Evolutionary conservation across 92 coral and sea anemone genomes (phyloP), one percentile per base, ranked within the genome.

Genomic region (Umimayanthus kanabou): DNA sequence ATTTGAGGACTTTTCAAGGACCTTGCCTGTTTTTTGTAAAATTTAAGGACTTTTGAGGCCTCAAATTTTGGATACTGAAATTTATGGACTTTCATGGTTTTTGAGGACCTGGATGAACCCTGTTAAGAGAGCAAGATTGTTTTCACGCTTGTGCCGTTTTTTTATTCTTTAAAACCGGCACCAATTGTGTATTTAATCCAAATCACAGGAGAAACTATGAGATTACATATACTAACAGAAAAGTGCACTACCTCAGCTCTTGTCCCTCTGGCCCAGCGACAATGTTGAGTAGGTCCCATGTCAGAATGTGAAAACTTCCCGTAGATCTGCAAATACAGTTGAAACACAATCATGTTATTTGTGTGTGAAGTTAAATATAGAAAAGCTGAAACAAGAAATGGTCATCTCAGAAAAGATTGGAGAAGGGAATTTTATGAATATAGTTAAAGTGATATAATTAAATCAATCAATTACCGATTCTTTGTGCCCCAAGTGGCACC

Each of bases 181-280:
- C 58, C 37, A 0, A 33, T 53, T 3, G 20, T 53, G 58, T 9
- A 13, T 11, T 53, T 13, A 53, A 13, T 53, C 58, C 11, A 53
- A 53, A 53, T 53, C 58, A 53, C 58, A 53, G 18, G 3, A 47
- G 50, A 47, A 47, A 7, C 50, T 47, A 47, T 47, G 50, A 9
- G 50, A 8, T 47, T 47, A 47, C 50, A 47, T 47, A 9, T 8
- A 47, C 50, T 47, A 53, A 53, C 22, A 53, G 0, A 28, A 3
- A 9, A 20, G 26, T 37, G 22, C 22, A 82, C 53, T 67, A 93
- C 99, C 99, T 95, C 79, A 97, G 88, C 79, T 97, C 99, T 40
- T 97, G 98, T 11, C 99, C 99, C 33, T 85, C 70, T 5, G 98
- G 92, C 58, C 98, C 95, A 66, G 97, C 93, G 14, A 97, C 92